Percentiles rank a stretch among this genome's conserved stretches.
phyloP scores from a whole-genome alignment of 2,888 invertebrate species.

The Yponomeuta cagnagella region DNA sequence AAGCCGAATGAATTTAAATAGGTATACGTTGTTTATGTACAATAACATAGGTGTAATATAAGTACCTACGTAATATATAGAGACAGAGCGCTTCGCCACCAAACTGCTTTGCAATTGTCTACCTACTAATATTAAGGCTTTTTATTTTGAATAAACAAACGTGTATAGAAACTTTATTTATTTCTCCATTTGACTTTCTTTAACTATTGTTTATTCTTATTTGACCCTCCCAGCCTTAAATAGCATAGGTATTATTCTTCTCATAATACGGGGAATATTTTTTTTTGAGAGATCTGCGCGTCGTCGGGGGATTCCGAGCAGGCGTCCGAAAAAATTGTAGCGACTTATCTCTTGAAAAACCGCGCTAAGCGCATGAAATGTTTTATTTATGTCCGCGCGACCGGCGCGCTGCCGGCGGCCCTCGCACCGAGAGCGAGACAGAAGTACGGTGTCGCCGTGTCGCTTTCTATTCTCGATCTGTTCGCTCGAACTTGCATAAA shows the following conservation, averaged over 20 bases:
- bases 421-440: slow-evolving; percentile 25
- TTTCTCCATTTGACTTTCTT: neutral
- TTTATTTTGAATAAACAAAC: no score
- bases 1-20: no score
- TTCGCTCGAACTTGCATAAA: no score
- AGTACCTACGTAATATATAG: no score
- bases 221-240: neutral
- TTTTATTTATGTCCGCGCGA: slow-evolving; percentile 49
- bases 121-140: no score
- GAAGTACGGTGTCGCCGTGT: no score
- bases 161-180: neutral
- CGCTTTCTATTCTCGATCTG: no score
- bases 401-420: neutral
- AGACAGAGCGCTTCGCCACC: no score
- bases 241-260: slow-evolving; percentile 43
- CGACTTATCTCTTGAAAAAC: slow-evolving; percentile 57
- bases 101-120: no score
- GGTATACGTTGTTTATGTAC: no score
- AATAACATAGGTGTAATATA: no score
- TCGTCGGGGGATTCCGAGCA: slow-evolving; percentile 64
- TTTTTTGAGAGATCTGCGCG: slow-evolving; percentile 40
- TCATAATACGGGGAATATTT: slow-evolving; percentile 65
- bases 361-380: slow-evolving; percentile 46
- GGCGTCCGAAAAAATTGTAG: slow-evolving; percentile 56
- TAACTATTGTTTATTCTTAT: neutral